Base-by-base conservation (phyloP, 2,888 invertebrate genomes). In the Mythimna impura region DNA sequence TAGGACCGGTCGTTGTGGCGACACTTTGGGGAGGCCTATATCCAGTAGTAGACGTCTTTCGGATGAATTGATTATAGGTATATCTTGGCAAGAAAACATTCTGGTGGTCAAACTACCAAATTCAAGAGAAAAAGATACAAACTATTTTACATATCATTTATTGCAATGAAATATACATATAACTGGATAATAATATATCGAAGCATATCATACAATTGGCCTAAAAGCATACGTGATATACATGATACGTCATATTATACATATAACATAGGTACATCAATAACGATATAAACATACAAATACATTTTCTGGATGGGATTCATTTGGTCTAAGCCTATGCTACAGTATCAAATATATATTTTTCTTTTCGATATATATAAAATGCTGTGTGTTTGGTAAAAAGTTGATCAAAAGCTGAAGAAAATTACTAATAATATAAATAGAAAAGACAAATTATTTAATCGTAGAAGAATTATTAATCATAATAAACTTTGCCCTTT, bases 301-400 rank as follows among this genome's bases (percentile, higher is more conserved):
- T 83, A 79, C 69, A 76, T 62, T 52, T 60, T 67, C 66, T 89
- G 92, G 91, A 91, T 89, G 91, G 91, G 91, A 85, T 86, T 87
- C 82, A 85, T 80, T 93, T 94, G 94, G 93, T 94, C 92, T 94
- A 92, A 83, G 82, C 88, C 91, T 94, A 93, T 88, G 88, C 91
- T 94, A 94, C 83, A 76, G 86, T 93, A 93, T 88, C 89, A 91
- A 91, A 91, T 90, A 91, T 90, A 91, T 86, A 82, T 73, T 80
- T 86, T 83, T 83, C 63, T 73, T 83, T 83, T 84, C 61, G 60
- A 80, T 80, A 82, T 74, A 82, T 74, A 79, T 75, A 67, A 65
- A 60, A 82, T 40, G 9, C 64, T 64, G 58, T 63, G 62, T 69
- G 70, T 64, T 68, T 20, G 36, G 62, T 62, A 57, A 54, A 62